A percentile compares a stretch with the other conserved stretches of the same genome.
These are phyloP conservation scores for Thryonomys swinderianus DNA, from an alignment of 2,113 vertebrate species.

Conservation along the genomic window DNA sequence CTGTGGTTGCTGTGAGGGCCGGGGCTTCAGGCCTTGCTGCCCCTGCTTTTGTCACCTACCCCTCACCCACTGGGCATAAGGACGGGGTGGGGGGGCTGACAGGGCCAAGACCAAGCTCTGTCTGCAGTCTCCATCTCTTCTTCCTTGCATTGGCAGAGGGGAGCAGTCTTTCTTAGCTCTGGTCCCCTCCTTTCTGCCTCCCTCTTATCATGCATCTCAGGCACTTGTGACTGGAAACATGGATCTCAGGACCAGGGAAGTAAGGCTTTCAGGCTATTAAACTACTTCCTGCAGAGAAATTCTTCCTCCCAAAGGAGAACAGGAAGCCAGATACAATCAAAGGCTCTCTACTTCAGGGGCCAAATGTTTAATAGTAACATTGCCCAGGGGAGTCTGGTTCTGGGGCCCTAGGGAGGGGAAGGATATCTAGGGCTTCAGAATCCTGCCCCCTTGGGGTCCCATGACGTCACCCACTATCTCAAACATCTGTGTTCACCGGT, in stretches of 20 bases:
- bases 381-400: slow-evolving; percentile 65
- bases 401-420: neutral
- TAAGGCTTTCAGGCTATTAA: slow-evolving; percentile 75
- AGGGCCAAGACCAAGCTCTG: rapidly evolving
- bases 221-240: slow-evolving; percentile 64
- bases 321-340: slow-evolving; percentile 77
- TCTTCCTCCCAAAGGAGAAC: slow-evolving; percentile 75
- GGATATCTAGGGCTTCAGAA: neutral
- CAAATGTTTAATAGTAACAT: slow-evolving; percentile 54
- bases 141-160: neutral
- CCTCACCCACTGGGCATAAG: neutral
- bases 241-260: slow-evolving; percentile 28
- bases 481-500: neutral
- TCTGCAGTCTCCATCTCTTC: neutral
- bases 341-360: slow-evolving; percentile 55
- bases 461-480: neutral
- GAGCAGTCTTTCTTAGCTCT: neutral
- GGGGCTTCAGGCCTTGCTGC: neutral
- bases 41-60: neutral
- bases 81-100: neutral
- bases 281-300: slow-evolving; percentile 76
- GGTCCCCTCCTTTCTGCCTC: neutral
- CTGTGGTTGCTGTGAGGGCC: neutral
- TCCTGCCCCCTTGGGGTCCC: neutral
- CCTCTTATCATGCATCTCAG: slow-evolving; percentile 49